A percentile compares a stretch with the other conserved stretches of the same genome.
Conservation (phyloP, 2,888 invertebrate genomes). For the Chymomyza caudatula region DNA sequence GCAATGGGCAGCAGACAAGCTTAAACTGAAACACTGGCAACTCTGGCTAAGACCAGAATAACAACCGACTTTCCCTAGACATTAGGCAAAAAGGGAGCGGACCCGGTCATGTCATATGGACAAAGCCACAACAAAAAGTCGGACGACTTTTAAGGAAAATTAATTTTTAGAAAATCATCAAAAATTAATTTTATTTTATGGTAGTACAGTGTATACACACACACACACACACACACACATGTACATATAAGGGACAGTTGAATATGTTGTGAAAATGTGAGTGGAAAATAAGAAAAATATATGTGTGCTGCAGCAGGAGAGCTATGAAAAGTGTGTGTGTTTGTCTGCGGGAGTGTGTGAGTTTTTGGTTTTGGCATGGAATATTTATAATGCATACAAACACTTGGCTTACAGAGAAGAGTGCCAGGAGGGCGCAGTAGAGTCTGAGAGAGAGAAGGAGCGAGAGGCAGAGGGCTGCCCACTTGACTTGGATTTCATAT, state of each 20-base stretch:
- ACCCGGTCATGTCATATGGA: not conserved
- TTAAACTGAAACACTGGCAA: constrained; percentile 13
- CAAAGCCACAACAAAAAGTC: constrained; percentile 51
- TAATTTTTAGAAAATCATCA: constrained; percentile 72
- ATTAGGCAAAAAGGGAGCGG: not conserved
- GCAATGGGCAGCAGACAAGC: constrained; percentile 22
- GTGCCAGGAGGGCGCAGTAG: not conserved
- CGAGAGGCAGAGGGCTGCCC: constrained; percentile 39
- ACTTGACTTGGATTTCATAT: constrained; percentile 57
- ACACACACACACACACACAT: constrained; percentile 19
- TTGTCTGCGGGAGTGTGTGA: constrained; percentile 1
- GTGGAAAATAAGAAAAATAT: constrained; percentile 27
- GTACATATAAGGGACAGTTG: constrained; percentile 22
- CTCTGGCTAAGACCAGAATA: not conserved
- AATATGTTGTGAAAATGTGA: constrained; percentile 47
- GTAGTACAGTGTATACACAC: constrained; percentile 32
- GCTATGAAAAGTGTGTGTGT: constrained; percentile 1
- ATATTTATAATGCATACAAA: constrained; percentile 71
- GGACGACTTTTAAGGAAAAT: constrained; percentile 58
- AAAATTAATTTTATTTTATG: constrained; percentile 72
- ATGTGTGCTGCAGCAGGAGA: not conserved
- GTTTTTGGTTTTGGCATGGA: constrained; percentile 43
- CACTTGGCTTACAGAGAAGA: constrained; percentile 35
- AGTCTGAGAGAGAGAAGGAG: too few species aligned
- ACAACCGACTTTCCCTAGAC: not conserved